Evolutionary conservation across 1,140 invertebrate species (phyloP).

Genomic region (Bombus pascuorum): DNA sequence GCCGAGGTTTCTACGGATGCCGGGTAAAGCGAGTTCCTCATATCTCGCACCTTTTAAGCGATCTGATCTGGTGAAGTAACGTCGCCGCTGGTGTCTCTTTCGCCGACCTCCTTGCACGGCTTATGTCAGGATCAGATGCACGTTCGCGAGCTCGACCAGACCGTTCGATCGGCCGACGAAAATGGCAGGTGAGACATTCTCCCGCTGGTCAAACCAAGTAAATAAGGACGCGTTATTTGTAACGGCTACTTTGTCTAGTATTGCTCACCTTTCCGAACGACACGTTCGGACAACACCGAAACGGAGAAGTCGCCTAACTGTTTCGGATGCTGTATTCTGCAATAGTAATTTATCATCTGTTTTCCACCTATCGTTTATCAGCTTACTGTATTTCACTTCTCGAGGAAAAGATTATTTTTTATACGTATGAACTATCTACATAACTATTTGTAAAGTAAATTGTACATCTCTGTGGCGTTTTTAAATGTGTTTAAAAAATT

Average conservation of each 20-base stretch:
- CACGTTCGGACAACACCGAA: background rate
- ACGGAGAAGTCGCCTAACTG: conserved; percentile 7
- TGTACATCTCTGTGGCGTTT: too few species aligned
- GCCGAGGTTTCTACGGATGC: conserved; percentile 59
- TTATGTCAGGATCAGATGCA: conserved; percentile 73
- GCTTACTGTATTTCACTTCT: background rate
- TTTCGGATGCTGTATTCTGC: background rate
- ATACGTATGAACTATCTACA: too few species aligned
- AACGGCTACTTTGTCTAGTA: conserved; percentile 54
- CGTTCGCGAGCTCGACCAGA: conserved; percentile 18
- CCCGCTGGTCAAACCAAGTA: conserved; percentile 49
- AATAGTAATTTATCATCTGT: too few species aligned
- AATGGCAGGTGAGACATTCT: conserved; percentile 64
- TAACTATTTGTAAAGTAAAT: too few species aligned
- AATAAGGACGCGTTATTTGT: conserved; percentile 67
- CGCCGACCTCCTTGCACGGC: conserved; percentile 58
- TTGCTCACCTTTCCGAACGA: conserved; percentile 21
- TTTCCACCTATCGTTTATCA: background rate
- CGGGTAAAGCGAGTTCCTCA: conserved; percentile 75
- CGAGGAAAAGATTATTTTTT: too few species aligned
- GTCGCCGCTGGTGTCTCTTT: conserved; percentile 49
- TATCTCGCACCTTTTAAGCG: conserved; percentile 77
- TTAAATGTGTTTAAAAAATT: too few species aligned
- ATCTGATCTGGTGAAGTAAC: conserved; percentile 69
- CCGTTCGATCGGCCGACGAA: conserved; percentile 45